Percentiles rank a stretch among this genome's conserved stretches.
phyloP scores from a whole-genome alignment of 2,113 vertebrate genomes.

The Anthoscopus minutus region DNA sequence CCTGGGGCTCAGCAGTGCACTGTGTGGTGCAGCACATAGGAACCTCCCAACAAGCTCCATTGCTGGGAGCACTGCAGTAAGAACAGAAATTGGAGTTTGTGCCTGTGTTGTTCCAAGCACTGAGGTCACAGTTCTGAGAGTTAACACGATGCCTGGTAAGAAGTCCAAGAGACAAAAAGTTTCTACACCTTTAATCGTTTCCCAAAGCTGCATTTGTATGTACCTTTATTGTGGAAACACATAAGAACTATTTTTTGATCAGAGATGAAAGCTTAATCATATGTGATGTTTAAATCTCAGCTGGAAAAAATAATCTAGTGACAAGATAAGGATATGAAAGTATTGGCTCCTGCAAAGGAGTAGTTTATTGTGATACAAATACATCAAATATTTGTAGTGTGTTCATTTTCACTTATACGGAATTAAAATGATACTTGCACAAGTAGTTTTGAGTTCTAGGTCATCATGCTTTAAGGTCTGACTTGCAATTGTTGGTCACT shows the following conservation, averaged over 20 bases:
- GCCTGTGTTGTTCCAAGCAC: neutral
- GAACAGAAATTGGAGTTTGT: neutral
- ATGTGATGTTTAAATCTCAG: neutral
- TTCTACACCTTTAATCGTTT: neutral
- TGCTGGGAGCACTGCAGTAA: neutral
- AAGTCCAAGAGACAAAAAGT: neutral
- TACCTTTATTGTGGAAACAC: neutral
- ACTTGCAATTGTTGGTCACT: neutral
- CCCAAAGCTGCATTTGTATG: neutral
- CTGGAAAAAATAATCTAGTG: neutral
- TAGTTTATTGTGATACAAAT: neutral
- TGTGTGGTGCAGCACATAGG: rapidly evolving
- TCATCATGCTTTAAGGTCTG: neutral
- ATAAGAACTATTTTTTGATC: neutral
- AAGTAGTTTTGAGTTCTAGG: neutral
- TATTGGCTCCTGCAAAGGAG: neutral
- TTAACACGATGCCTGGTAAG: neutral
- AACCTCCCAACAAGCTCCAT: neutral
- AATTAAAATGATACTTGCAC: neutral
- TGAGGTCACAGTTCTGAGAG: neutral
- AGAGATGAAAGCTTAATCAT: neutral
- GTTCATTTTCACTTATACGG: neutral
- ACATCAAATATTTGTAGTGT: neutral
- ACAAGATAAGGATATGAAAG: neutral
- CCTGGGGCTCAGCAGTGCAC: neutral